Conservation (phyloP, 2,888 invertebrate genomes). For the Dendrolimus pini region DNA sequence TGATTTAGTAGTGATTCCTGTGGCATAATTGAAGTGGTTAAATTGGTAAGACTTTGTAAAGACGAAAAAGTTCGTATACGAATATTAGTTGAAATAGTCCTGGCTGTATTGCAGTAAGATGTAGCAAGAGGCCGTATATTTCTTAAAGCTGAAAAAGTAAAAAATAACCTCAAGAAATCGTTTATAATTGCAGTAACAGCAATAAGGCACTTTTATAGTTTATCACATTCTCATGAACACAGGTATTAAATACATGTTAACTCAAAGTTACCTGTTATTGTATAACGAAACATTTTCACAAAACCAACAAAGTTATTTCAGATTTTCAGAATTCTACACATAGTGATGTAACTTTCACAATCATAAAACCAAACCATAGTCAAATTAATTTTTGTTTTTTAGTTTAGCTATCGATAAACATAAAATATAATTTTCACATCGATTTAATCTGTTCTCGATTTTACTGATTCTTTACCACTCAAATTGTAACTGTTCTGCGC, state of each 20-base stretch:
- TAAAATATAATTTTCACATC: too few relatives aligned
- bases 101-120: conserved; percentile 38
- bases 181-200: too few relatives aligned
- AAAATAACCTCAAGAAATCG: conserved; percentile 36
- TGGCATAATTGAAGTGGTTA: conserved; percentile 9
- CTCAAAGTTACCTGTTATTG: conserved; percentile 43
- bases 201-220: too few relatives aligned
- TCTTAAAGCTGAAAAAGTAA: conserved; percentile 55
- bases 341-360: too few relatives aligned
- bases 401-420: too few relatives aligned
- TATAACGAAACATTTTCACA: conserved; percentile 47
- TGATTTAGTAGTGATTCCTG: conserved; percentile 34
- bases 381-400: too few relatives aligned
- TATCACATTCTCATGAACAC: too few relatives aligned
- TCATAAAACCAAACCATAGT: too few relatives aligned
- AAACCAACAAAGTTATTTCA: not conserved
- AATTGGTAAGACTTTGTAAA: conserved; percentile 17
- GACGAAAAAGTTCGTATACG: conserved; percentile 34
- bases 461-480: too few relatives aligned
- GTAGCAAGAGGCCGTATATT: conserved; percentile 39
- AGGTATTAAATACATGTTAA: conserved; percentile 4
- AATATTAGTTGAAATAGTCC: conserved; percentile 31
- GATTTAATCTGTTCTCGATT: too few relatives aligned
- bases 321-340: too few relatives aligned
- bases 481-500: too few relatives aligned